Evolutionary conservation across 2,113 vertebrate species (phyloP), one percentile per base, ranked within the genome.

Genomic region (Stomatorhinus ivindoensis): DNA sequence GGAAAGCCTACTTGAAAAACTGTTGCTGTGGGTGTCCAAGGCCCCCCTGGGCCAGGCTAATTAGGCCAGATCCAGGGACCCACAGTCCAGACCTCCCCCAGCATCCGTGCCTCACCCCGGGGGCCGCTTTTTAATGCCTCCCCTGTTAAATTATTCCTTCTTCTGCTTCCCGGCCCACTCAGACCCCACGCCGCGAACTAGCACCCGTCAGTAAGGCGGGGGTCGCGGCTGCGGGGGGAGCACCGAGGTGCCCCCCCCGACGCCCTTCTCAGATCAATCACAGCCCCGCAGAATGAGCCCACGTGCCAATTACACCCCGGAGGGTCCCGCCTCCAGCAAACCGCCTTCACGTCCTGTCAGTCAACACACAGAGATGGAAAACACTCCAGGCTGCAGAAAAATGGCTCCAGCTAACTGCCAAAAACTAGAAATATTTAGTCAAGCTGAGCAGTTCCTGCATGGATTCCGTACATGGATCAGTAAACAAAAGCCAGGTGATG

Each of bases 181-280:
- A 50, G 88, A 89, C 44, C 90, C 88, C 51, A 53, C 88, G 55
- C 86, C 48, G 86, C 88, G 89, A 90, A 89, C 86, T 73, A 58
- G 84, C 88, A 89, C 85, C 89, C 88, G 89, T 84, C 51, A 35
- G 89, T 90, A 48, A 47, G 85, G 88, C 42, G n/a, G 69, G 82
- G 55, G 73, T 84, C 19, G 82, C 8, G 84, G 91, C 91, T 31
- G 9, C 90, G 0, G 92, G 76, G 91, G 42, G 83, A 85, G 48
- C 27, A 31, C 85, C 1, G 15, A 31, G 42, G 85, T 21, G 42
- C 87, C 87, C 89, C 80, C 88, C 87, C 90, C 83, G 44, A 88
- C 90, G 89, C 87, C 94, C 90, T 90, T 35, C 47, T 87, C 73
- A 93, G 93, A 95, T 95, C 95, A 95, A 95, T 95, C 42, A 24